phyloP scores from a whole-genome alignment of 2,113 vertebrate species.

The Corythornis cristatus region DNA sequence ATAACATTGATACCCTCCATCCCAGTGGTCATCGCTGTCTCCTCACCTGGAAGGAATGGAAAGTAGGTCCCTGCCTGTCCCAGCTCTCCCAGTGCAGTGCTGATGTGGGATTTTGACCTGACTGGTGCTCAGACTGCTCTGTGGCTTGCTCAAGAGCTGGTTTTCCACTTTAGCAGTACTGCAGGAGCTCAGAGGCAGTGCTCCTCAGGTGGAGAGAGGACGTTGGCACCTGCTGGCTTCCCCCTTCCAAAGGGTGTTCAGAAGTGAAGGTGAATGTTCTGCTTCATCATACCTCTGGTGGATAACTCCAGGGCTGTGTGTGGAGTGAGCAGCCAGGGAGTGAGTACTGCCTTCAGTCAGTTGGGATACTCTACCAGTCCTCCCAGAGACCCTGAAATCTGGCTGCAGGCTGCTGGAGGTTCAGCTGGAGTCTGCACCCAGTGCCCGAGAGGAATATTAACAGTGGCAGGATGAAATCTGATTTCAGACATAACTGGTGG shows the following conservation, averaged over 20 bases:
- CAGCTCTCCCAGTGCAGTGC: not conserved
- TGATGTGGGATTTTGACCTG: not conserved
- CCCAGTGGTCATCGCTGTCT: fast-evolving
- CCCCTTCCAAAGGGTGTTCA: not conserved
- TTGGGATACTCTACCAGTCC: not conserved
- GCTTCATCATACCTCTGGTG: not conserved
- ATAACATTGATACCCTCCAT: fast-evolving
- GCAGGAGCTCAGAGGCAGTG: not conserved
- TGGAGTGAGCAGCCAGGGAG: not conserved
- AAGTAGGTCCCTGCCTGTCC: not conserved
- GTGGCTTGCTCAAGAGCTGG: not conserved
- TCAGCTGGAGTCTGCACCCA: not conserved
- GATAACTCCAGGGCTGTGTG: not conserved
- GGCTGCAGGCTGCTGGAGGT: not conserved
- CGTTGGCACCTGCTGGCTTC: not conserved
- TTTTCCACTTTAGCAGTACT: not conserved
- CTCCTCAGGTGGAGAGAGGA: not conserved
- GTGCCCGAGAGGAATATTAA: not conserved
- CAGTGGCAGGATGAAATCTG: not conserved
- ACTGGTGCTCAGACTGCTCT: not conserved
- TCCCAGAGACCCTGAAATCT: not conserved
- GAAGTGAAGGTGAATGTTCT: not conserved
- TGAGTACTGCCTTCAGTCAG: not conserved
- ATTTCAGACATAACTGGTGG: not conserved
- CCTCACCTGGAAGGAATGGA: not conserved